Evolutionary conservation across 2,113 vertebrate species (phyloP), one percentile per base, ranked within the genome.

Genomic region (Loxodonta africana): DNA sequence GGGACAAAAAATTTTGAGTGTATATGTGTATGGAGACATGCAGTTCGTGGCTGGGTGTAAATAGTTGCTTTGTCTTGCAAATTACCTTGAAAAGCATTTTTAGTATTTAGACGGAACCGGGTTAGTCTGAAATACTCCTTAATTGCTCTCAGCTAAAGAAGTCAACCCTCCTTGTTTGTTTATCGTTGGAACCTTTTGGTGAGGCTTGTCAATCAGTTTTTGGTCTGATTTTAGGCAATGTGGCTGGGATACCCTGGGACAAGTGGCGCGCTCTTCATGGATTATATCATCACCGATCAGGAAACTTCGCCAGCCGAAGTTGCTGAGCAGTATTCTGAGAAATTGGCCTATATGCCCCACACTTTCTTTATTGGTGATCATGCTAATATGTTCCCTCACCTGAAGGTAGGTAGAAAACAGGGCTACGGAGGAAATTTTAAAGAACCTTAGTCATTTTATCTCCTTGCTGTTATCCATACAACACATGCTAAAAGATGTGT

Each of bases 361-460:
- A 99, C 99, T 25, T 99, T 99, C 98, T 99, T 99, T 96, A 99
- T 99, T 87, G 99, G 99, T 97, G 99, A 99, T 97, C 99, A 99
- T 0, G 99, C 99, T 94, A 99, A 99, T 98, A 99, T 99, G 99
- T 99, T 99, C 96, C 99, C 99, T 83, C 99, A 99, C 97, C 98
- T 99, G 82, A 99, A 99, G 99, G 99, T 99, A 98, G 0, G 97
- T 94, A 80, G 90, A 53, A 94, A 88, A 67, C 4, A 73, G 15
- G 60, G 41, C 33, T 41, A 0, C 96, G 81, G 37, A 37, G 82
- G 74, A 74, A 95, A n/a, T 94, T 63, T 8, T 8, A 63, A 28
- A 81, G 86, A 86, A 89, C 23, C 74, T 1, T 84, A 74, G 84
- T 91, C 5, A 74, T 88, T 71, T 87, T 87, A 4, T 74, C 82